Evolutionary conservation across 2,113 vertebrate species (phyloP), one percentile per base, ranked within the genome.

Genomic region (Mustelus asterias): DNA sequence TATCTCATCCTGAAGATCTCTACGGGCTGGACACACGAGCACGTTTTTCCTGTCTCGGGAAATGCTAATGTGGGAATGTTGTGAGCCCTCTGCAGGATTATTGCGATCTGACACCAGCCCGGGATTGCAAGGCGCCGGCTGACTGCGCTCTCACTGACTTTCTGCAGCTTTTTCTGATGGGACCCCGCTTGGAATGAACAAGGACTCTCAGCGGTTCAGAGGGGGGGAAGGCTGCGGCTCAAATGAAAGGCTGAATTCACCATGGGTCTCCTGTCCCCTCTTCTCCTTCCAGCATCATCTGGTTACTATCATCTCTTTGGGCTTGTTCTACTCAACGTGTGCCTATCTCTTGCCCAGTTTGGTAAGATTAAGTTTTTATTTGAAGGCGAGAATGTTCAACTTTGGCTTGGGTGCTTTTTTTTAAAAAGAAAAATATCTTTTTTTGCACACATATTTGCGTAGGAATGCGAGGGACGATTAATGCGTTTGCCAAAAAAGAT

Each of bases 51-150:
- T 95, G 94, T 72, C 67, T 72, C 69, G 94, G 60, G 94, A 95
- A 95, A 95, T 95, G 94, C 94, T 95, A 95, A 95, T 95, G 94
- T 76, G 67, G 94, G 94, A 95, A 72, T 76, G 94, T 54, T 95
- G 94, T 54, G 94, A 95, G 94, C 94, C 94, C 94, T 95, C 94
- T 95, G 94, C 94, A 95, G 94, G 94, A 95, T 95, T 95, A 72
- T 33, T 95, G 94, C 69, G 94, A 95, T 95, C 44, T 95, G 94
- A 95, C 94, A 95, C 94, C 24, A 95, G 94, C 94, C 26, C 22
- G 94, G 90, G 94, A 70, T 95, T 70, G 93, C 67, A 95, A 72
- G 93, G 93, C 93, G 67, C 37, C 63, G 93, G 29, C 67, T 70
- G 93, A 94, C 65, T 94, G 37, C 67, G 20, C 24, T 70, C 24